Base-by-base conservation (phyloP, 2,888 invertebrate species). In the Dolichomitus sp. region DNA sequence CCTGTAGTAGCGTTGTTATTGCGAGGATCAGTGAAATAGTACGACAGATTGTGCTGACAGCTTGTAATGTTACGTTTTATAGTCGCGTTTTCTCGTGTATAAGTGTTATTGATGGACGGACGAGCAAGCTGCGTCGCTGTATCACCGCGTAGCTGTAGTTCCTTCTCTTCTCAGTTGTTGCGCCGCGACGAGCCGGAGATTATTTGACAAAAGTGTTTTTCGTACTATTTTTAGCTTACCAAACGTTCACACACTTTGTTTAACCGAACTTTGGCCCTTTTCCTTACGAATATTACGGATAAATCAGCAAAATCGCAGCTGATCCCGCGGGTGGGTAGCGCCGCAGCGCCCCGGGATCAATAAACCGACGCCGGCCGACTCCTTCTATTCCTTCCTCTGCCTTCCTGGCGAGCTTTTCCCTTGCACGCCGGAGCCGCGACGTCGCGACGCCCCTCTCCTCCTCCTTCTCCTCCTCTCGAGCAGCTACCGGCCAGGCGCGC, bases 281-380 rank as follows among this genome's bases (percentile, higher is more conserved):
- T 14, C 30, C 11, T n/a, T n/a, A 45, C 40, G 40, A 54, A 27
- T 76, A 72, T 63, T 68, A 37, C 61, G 50, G 50, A 33, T 59
- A 59, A 61, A 83, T 81, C 80, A 66, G 73, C 59, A 50, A 85
- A 87, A 81, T 89, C 87, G 87, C 85, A 89, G 90, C 89, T 89
- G 91, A 91, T 89, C 92, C 92, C 92, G 91, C 92, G 89, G 89
- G 89, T 92, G 92, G 92, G 91, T 92, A 91, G 92, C 92, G 92
- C 93, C 92, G 92, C 93, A 92, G 93, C 93, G 93, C 92, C 92
- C 92, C 92, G 92, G 92, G 91, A 93, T 93, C 93, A 92, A 93
- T 93, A 93, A 93, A 92, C 91, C 91, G 91, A 91, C 91, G 90
- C 90, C 92, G 92, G 90, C 92, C 91, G 91, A 91, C 91, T 91